Evolutionary conservation across 2,888 invertebrate genomes (phyloP).

Genomic region (Coelopa pilipes): DNA sequence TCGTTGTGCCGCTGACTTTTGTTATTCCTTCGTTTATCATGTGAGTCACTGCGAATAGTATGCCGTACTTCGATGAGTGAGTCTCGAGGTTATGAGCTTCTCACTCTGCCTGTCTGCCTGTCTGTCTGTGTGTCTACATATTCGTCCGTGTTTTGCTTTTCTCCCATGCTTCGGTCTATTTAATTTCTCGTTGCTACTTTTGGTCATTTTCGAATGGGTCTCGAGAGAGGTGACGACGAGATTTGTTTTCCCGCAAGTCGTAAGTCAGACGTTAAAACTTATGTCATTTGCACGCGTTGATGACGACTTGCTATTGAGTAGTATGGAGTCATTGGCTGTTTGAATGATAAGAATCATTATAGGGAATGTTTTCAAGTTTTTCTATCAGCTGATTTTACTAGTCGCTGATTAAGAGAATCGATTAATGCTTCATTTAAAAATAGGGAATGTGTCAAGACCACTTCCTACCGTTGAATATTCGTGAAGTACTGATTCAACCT

Average conservation of each 20-base stretch:
- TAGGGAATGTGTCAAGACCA: conserved; percentile 1
- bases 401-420: neutral
- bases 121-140: neutral
- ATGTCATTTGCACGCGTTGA: neutral
- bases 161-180: neutral
- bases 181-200: neutral
- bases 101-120: neutral
- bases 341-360: neutral
- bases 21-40: conserved; percentile 19
- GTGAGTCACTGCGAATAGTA: conserved; percentile 26
- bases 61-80: neutral
- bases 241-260: neutral
- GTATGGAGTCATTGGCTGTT: neutral
- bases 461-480: neutral
- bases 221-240: neutral
- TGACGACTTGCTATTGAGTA: neutral
- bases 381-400: conserved; percentile 8
- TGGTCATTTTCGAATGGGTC: conserved; percentile 11
- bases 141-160: neutral
- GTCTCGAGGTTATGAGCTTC: neutral
- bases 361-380: neutral
- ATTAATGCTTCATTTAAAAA: neutral
- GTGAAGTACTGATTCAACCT: too few relatives aligned
- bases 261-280: neutral
- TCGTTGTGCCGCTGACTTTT: conserved; percentile 24